phyloP scores from a whole-genome alignment of 2,888 invertebrate species.

The Lottia gigantea region DNA sequence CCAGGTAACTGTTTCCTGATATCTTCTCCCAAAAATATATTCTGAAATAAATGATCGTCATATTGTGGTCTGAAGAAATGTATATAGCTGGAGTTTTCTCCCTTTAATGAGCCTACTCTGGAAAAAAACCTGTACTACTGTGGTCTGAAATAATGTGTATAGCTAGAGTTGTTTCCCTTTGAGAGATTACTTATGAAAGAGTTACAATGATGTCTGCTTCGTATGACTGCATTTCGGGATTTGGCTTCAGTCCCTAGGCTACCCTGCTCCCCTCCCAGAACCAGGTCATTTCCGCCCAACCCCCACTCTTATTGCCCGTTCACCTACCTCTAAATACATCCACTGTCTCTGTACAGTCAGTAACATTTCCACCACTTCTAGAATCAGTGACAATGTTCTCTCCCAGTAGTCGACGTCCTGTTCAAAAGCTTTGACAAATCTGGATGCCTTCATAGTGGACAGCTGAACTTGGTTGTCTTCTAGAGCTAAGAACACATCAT shows the following conservation, averaged over 20 bases:
- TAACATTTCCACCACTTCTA: constrained; percentile 83
- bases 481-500: constrained; percentile 81
- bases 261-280: too few species aligned
- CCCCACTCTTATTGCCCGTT: too few species aligned
- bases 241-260: too few species aligned
- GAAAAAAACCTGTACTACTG: background rate
- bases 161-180: too few species aligned
- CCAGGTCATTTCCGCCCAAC: too few species aligned
- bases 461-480: constrained; percentile 88
- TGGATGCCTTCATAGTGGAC: constrained; percentile 87
- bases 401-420: constrained; percentile 89
- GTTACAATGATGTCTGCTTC: too few species aligned
- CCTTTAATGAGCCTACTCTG: too few species aligned
- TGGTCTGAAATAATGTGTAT: background rate
- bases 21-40: constrained; percentile 88
- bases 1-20: constrained; percentile 84
- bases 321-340: constrained; percentile 80
- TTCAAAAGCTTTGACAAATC: constrained; percentile 84
- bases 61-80: background rate
- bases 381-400: constrained; percentile 81
- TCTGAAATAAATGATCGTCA: constrained; percentile 68
- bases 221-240: too few species aligned
- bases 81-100: too few species aligned
- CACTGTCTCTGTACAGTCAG: constrained; percentile 87
- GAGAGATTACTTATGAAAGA: too few species aligned